phyloP scores from a whole-genome alignment of 2,797 vertebrate species.

The Micrastur ruficollis region DNA sequence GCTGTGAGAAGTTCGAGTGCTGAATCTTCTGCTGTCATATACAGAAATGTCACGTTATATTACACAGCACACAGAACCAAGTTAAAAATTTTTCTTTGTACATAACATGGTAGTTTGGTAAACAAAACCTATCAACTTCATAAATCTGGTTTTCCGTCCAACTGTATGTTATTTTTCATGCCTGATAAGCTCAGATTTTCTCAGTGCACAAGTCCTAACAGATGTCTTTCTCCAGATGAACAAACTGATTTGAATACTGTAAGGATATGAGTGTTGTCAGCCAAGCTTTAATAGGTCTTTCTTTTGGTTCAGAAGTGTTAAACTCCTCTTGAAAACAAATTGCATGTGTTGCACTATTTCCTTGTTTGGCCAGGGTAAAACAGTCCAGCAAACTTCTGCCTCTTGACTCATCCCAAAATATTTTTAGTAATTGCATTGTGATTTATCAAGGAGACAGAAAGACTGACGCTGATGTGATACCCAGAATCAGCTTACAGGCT shows the following conservation, averaged over 20 bases:
- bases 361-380: neutral
- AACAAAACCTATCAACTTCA: slow-evolving; percentile 8
- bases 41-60: neutral
- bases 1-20: neutral
- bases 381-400: neutral
- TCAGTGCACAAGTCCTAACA: neutral
- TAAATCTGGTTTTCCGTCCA: neutral
- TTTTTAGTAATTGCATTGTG: neutral
- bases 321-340: neutral
- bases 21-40: slow-evolving; percentile 28
- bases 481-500: neutral
- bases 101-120: neutral
- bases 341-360: neutral
- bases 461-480: neutral
- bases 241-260: neutral
- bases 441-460: neutral
- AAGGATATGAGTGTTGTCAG: neutral
- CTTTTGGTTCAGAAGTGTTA: neutral
- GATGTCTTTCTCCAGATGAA: slow-evolving; percentile 19
- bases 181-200: neutral
- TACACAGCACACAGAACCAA: neutral
- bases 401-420: neutral
- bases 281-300: neutral
- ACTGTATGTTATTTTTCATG: neutral
- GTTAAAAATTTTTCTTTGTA: neutral